Conservation (phyloP, 2,797 vertebrate species). For the Crotalus adamanteus region DNA sequence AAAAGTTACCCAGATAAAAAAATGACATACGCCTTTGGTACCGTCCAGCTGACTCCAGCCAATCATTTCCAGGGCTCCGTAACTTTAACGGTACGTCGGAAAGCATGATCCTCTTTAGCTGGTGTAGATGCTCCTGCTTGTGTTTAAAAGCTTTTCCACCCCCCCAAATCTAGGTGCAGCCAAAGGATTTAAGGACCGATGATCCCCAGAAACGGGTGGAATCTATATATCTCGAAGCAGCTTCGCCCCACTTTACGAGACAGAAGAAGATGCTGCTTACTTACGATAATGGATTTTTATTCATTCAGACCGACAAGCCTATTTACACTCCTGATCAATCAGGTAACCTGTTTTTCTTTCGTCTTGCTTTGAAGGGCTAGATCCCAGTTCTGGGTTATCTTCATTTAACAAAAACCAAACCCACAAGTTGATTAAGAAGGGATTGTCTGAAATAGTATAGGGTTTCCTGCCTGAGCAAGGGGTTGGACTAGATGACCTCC, state of each 20-base stretch:
- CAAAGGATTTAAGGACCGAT: slow-evolving; percentile 66
- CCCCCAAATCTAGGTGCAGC: slow-evolving; percentile 60
- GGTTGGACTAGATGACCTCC: no score
- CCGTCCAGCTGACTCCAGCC: slow-evolving; percentile 67
- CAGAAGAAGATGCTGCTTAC: slow-evolving; percentile 74
- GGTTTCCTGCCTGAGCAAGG: no score
- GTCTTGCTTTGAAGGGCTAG: background rate
- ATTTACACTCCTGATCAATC: slow-evolving; percentile 84
- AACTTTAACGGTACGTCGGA: slow-evolving; percentile 76
- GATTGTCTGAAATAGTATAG: no score
- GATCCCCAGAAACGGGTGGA: slow-evolving; percentile 31
- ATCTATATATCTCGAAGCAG: slow-evolving; percentile 79
- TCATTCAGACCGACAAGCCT: slow-evolving; percentile 91
- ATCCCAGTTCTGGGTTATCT: background rate
- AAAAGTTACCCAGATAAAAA: slow-evolving; percentile 78
- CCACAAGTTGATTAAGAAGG: background rate
- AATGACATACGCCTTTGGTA: slow-evolving; percentile 53
- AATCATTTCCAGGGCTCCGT: slow-evolving; percentile 78
- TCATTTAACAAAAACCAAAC: background rate
- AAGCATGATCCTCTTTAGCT: slow-evolving; percentile 4
- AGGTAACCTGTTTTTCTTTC: slow-evolving; percentile 60
- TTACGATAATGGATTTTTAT: slow-evolving; percentile 86
- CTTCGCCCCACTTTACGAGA: slow-evolving; percentile 75
- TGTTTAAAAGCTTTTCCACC: background rate
- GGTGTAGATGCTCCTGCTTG: background rate